Conservation (phyloP, 2,797 vertebrate species). For the Eospalax fontanierii region DNA sequence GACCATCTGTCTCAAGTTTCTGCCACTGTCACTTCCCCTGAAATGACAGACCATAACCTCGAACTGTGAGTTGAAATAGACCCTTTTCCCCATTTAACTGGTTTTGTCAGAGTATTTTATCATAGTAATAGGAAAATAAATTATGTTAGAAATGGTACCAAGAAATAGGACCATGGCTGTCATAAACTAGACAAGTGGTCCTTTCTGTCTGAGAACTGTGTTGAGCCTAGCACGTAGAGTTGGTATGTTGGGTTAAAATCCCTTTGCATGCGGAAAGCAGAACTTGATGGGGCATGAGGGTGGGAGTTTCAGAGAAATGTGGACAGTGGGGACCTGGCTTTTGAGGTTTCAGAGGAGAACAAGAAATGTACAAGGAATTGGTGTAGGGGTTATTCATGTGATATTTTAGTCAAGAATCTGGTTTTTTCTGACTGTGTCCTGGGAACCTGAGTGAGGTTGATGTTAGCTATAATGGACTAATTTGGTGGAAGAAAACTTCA, state of each 20-base stretch:
- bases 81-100: neutral
- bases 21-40: neutral
- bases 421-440: neutral
- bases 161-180: neutral
- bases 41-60: neutral
- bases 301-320: neutral
- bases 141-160: neutral
- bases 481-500: neutral
- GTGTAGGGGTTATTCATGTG: neutral
- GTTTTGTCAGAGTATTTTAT: neutral
- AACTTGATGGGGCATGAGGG: neutral
- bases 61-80: neutral
- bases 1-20: neutral
- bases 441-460: neutral
- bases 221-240: neutral
- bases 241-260: neutral
- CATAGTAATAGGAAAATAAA: neutral
- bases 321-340: neutral
- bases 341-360: neutral
- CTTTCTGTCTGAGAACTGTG: neutral
- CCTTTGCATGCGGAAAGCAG: neutral
- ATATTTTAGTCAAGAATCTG: neutral
- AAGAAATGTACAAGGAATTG: neutral
- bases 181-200: neutral
- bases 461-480: neutral